Conservation (phyloP, 2,888 invertebrate species). For the Acleris literana region DNA sequence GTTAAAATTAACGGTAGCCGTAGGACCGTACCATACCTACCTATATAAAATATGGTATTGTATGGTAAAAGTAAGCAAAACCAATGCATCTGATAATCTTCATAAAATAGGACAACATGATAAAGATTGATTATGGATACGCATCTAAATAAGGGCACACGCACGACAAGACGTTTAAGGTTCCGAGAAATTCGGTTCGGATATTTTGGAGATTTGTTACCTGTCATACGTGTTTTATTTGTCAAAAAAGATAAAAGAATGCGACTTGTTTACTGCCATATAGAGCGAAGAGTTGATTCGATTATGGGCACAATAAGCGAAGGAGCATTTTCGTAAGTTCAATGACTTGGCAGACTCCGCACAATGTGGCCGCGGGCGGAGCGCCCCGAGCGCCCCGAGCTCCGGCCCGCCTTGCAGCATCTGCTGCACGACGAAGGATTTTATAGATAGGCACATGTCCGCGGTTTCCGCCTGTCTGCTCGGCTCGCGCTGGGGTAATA, state of each 20-base stretch:
- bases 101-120: constrained; percentile 8
- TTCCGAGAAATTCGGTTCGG: constrained; percentile 46
- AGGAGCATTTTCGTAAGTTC: constrained; percentile 80
- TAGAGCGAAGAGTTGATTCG: constrained; percentile 74
- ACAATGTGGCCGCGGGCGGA: constrained; percentile 71
- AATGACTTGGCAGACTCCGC: constrained; percentile 68
- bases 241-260: constrained; percentile 64
- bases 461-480: constrained; percentile 46
- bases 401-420: constrained; percentile 65
- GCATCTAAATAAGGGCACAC: constrained; percentile 32
- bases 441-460: constrained; percentile 65
- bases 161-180: constrained; percentile 32
- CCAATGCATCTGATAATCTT: not conserved
- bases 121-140: constrained; percentile 29
- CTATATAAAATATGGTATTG: no score
- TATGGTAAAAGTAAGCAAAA: no score
- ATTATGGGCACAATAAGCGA: constrained; percentile 80
- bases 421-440: constrained; percentile 69
- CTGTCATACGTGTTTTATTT: constrained; percentile 63
- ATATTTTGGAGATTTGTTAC: constrained; percentile 50
- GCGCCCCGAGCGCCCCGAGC: constrained; percentile 42
- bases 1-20: constrained; percentile 40
- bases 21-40: not conserved
- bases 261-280: constrained; percentile 71
- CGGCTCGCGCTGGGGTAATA: constrained; percentile 5